Base-by-base conservation (phyloP, 2,888 invertebrate genomes). In the Eupithecia centaureata region DNA sequence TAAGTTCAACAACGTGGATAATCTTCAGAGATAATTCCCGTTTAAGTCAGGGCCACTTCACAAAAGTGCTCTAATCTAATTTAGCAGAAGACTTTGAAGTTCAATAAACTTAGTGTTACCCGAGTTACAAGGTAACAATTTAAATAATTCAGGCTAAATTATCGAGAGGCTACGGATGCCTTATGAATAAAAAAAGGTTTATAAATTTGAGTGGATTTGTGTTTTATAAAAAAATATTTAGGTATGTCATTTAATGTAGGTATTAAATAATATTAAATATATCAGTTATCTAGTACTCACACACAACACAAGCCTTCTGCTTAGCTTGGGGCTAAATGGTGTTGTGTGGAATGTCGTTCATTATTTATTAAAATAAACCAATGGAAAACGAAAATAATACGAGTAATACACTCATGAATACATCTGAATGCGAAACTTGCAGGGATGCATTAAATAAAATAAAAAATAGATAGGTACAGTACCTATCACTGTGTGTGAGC, bases 61-160 rank as follows among this genome's bases (percentile, higher is more conserved):
- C 12, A 30, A 13, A 57, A 57, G 18, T 18, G 18, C 57, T 32
- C n/a, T 57, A 57, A 57, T 57, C 57, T 57, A 12, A 32, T 57
- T 57, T 18, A 10, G 30, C 28, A 22, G 57, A 57, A 57, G 57
- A 22, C 56, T 32, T 57, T 22, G 18, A 15, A 27, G 27, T 52
- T 25, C 27, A 15, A 12, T 42, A 18, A 42, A 38, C 38, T 47
- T 18, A 18, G 47, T 47, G 25, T 22, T 38, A 5, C 38, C n/a
- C 0, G 35, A 33, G 33, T 35, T 35, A 35, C 33, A 15, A 35
- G n/a, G 12, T 22, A n/a, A n/a, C n/a, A n/a, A 10, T 47, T 47
- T 22, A 22, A 47, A 15, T 35, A 3, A 35, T 13, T 35, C 4
- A 35, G 13, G 4, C 13, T 13, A 35, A 35, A 35, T 15, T 15